Evolutionary conservation across 2,888 invertebrate genomes (phyloP), one percentile per base, ranked within the genome.

Genomic region (Polydesmus complanatus): DNA sequence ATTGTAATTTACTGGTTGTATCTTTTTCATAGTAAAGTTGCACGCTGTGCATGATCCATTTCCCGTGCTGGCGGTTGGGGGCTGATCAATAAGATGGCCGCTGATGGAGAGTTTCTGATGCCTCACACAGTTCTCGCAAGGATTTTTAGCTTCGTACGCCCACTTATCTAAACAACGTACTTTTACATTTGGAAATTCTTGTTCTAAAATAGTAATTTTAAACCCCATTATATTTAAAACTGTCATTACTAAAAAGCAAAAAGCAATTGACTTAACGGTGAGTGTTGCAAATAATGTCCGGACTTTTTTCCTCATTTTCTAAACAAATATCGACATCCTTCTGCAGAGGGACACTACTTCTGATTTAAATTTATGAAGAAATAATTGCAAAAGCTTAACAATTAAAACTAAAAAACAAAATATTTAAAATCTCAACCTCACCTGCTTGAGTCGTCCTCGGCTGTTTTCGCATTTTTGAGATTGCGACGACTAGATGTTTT

Each of bases 211-310:
- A 18, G n/a, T 18, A 51, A 21, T 51, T 8, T 37, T 37, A 37
- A 37, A 37, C 37, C 37, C 14, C 37, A 37, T 37, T 37, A 37
- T 37, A 8, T 37, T 37, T 8, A 37, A 37, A 14, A 14, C 5
- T 14, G 8, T 5, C 14, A 37, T 37, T 37, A 37, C 8, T 8
- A 37, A 8, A 5, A 37, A 37, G 37, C 14, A 37, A 5, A 37
- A 14, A 37, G 14, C 14, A 37, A 37, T 11, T 53, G 18, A 18
- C 53, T 59, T 21, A 26, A 65, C 75, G 78, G 68, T 76, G 77
- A 67, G 77, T 78, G 67, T 79, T 78, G 58, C 79, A 79, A 63
- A 80, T 79, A 62, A 80, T 79, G 67, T 80, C 80, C 2, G 80
- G 80, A 70, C 80, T 79, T 68, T 79, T 79, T 68, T 79, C 79